Percentiles rank a stretch among this genome's conserved stretches.
These are phyloP conservation scores for Botrylloides violaceus DNA, from an alignment of 23 tunicate genomes.

Conservation along the genomic window DNA sequence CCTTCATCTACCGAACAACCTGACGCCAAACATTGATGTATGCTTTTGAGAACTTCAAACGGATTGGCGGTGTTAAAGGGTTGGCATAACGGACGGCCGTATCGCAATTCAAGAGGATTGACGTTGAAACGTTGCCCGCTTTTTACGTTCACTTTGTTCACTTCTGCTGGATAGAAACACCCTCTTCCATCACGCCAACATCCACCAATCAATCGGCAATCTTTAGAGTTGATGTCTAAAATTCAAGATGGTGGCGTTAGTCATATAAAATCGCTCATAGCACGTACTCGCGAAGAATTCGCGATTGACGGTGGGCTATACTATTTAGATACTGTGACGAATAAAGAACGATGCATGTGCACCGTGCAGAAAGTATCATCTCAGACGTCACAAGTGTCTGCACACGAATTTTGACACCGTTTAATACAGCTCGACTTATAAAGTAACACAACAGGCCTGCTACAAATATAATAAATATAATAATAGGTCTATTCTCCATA, in stretches of 20 bases:
- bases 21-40: slow-evolving; percentile 46
- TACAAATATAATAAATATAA: too few relatives aligned
- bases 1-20: slow-evolving; percentile 49
- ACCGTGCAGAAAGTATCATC: too few relatives aligned
- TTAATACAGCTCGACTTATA: too few relatives aligned
- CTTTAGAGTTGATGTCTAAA: slow-evolving; percentile 41
- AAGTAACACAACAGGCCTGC: too few relatives aligned
- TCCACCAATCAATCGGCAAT: slow-evolving; percentile 63
- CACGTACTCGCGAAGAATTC: too few relatives aligned
- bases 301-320: too few relatives aligned
- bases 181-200: slow-evolving; percentile 46
- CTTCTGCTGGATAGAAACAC: slow-evolving; percentile 51
- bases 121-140: slow-evolving; percentile 26
- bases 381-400: too few relatives aligned
- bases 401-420: too few relatives aligned
- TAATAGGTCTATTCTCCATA: slow-evolving; percentile 8
- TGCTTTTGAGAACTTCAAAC: slow-evolving; percentile 14
- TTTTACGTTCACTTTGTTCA: slow-evolving; percentile 24
- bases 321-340: too few relatives aligned
- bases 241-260: too few relatives aligned
- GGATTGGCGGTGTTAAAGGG: slow-evolving; percentile 24
- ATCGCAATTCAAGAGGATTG: not conserved
- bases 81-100: slow-evolving; percentile 42
- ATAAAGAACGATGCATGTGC: too few relatives aligned
- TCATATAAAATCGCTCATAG: too few relatives aligned